Evolutionary conservation across 2,888 invertebrate genomes (phyloP), one percentile per base, ranked within the genome.

Genomic region (Amblyjoppa fuscipennis): DNA sequence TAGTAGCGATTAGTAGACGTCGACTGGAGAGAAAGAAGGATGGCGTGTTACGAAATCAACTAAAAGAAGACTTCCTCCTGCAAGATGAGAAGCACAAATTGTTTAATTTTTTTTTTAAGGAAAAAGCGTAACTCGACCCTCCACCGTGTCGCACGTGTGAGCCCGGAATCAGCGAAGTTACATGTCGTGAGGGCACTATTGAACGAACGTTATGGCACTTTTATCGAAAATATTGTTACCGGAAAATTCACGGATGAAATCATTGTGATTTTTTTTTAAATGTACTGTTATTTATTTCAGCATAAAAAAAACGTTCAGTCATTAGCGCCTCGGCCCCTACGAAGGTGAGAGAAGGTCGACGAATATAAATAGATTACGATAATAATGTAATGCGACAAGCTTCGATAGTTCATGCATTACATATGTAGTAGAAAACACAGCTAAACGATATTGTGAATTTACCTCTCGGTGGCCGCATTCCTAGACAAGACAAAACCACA

Each of bases 381-480:
- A 84, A 85, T 81, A 64, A 64, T 49, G 25, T 59, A 75, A 66
- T 25, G 64, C 20, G 64, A 76, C 69, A 88, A 87, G 86, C 86
- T 80, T 76, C 73, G 53, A 76, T 84, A 84, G 53, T 70, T 88
- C 91, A 92, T 91, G 92, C 92, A 90, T 71, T 78, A 86, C 85
- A 84, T 86, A 91, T 89, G 90, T 89, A 89, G 66, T 84, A 83
- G 79, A 86, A 89, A 91, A 91, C 90, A 91, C 88, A 90, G 88
- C 89, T 87, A 89, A 64, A 87, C 83, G 87, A 81, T 90, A 86
- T 89, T 89, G 84, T 88, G 75, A 89, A 88, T 92, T 94, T 95
- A 95, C 95, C 95, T 95, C 95, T 93, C 94, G 94, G 91, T 95
- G 94, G 94, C 95, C 94, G 94, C 95, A 95, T 94, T 95, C 95